phyloP scores from a whole-genome alignment of 2,888 invertebrate genomes.

The Steinernema hermaphroditum region DNA sequence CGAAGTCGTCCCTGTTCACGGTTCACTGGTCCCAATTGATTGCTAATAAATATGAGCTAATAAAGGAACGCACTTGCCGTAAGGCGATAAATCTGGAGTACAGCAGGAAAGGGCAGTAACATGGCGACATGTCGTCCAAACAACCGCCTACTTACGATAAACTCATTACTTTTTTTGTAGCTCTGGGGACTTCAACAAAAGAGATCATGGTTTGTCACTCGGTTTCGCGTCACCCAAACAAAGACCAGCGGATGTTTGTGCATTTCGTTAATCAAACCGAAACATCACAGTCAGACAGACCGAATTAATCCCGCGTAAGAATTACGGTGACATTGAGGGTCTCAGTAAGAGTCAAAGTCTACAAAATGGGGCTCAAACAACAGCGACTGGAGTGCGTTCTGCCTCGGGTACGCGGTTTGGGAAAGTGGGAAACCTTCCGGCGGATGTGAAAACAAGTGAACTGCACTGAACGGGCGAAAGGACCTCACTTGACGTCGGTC shows the following conservation, averaged over 20 bases:
- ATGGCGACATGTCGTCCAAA: neutral
- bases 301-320: constrained; percentile 21
- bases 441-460: too few relatives aligned
- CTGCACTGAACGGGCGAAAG: too few relatives aligned
- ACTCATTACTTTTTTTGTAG: too few relatives aligned
- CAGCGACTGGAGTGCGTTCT: too few relatives aligned
- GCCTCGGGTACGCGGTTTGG: too few relatives aligned
- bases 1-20: neutral
- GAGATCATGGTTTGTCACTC: neutral
- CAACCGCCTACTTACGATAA: too few relatives aligned
- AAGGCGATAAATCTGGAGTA: neutral
- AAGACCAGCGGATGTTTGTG: constrained; percentile 11
- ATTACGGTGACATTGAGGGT: constrained; percentile 21
- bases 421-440: too few relatives aligned
- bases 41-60: constrained; percentile 21
- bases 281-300: constrained; percentile 12
- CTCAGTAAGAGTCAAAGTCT: neutral
- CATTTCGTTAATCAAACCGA: constrained; percentile 19
- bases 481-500: too few relatives aligned
- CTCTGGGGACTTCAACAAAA: neutral
- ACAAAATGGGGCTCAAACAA: neutral
- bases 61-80: neutral
- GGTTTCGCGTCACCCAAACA: neutral
- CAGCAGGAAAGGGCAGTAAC: neutral
- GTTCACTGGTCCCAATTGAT: constrained; percentile 11